Conservation (phyloP, 2,797 vertebrate genomes). For the Aselliscus stoliczkanus region DNA sequence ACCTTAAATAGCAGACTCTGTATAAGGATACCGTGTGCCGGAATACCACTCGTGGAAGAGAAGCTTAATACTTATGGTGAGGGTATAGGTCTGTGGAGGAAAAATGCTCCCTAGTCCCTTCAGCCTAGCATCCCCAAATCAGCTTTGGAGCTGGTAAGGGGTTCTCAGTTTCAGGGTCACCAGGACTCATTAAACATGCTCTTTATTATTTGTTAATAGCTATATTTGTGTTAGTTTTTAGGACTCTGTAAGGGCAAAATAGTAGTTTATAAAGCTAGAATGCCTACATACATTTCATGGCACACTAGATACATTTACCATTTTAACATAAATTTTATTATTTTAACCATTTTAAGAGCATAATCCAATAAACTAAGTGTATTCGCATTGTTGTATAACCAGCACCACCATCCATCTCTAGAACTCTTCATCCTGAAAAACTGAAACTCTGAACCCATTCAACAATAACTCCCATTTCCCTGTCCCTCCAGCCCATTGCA, state of each 20-base stretch:
- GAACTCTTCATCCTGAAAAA: background rate
- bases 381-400: background rate
- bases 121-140: background rate
- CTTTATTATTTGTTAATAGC: background rate
- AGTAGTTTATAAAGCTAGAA: background rate
- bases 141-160: background rate
- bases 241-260: background rate
- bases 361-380: background rate
- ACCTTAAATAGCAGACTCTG: background rate
- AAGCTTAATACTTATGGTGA: background rate
- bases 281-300: background rate
- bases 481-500: background rate
- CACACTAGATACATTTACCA: background rate
- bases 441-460: background rate
- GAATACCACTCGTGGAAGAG: background rate
- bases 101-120: background rate
- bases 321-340: background rate
- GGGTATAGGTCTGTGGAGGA: background rate
- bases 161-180: background rate
- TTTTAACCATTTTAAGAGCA: background rate
- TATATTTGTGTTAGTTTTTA: background rate
- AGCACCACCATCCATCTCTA: background rate
- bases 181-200: background rate
- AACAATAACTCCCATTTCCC: background rate
- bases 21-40: background rate